phyloP scores from a whole-genome alignment of 2,797 vertebrate genomes.

The Florisuga fusca region DNA sequence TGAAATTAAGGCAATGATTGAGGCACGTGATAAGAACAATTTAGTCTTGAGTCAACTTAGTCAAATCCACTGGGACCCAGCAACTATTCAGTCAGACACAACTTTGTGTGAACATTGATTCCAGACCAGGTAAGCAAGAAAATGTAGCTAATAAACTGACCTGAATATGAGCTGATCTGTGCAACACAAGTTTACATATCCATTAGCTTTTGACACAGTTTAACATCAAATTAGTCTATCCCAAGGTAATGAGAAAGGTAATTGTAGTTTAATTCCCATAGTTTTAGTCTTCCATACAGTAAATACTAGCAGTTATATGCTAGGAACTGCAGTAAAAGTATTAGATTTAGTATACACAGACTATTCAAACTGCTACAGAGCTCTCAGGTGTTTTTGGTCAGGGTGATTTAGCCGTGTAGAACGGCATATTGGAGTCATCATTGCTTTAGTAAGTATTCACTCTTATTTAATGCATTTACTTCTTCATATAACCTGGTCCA shows the following conservation, averaged over 20 bases:
- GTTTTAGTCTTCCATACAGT: background rate
- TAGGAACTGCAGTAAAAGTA: background rate
- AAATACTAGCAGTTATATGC: background rate
- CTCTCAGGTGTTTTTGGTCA: background rate
- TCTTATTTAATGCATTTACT: background rate
- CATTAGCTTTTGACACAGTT: background rate
- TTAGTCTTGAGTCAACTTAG: background rate
- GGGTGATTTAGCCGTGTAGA: background rate
- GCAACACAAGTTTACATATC: background rate
- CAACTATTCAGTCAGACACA: background rate
- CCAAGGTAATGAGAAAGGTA: background rate
- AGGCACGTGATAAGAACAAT: background rate
- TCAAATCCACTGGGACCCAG: background rate
- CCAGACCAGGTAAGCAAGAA: background rate
- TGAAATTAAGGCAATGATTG: background rate
- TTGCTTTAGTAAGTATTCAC: background rate
- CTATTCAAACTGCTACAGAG: background rate
- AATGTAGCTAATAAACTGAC: background rate
- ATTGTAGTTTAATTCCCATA: background rate
- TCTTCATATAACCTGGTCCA: slow-evolving; percentile 6
- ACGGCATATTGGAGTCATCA: background rate
- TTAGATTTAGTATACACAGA: background rate
- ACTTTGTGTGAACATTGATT: background rate
- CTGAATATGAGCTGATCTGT: background rate
- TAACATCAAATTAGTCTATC: background rate